A percentile compares a stretch with the other conserved stretches of the same genome.
Evolutionary conservation across 1,140 invertebrate species (phyloP).

Genomic region (honey bee (Apis mellifera)): DNA sequence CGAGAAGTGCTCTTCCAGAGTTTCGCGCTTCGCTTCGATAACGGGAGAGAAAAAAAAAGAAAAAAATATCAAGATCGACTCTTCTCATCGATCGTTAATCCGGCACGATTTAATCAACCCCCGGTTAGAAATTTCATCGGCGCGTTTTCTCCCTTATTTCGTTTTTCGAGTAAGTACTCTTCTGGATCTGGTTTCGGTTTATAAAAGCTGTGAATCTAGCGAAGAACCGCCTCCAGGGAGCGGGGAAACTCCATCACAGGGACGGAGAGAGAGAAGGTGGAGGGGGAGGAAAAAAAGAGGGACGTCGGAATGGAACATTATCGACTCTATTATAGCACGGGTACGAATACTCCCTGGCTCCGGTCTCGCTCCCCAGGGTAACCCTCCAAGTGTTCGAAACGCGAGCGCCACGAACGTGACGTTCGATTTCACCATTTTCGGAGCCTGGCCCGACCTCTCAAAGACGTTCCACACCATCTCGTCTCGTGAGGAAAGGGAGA

Average conservation of each 20-base stretch:
- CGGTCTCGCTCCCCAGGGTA: neutral
- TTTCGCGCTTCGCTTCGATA: neutral
- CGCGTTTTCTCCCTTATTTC: neutral
- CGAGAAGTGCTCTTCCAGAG: neutral
- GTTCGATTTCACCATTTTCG: constrained; percentile 10
- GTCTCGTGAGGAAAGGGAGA: too few species aligned
- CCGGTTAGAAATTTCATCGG: neutral
- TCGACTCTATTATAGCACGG: constrained; percentile 34
- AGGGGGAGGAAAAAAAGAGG: neutral
- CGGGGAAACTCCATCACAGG: constrained; percentile 5
- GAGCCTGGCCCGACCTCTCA: neutral
- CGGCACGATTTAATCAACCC: constrained; percentile 4
- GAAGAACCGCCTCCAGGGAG: neutral
- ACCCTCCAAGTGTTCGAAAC: constrained; percentile 12
- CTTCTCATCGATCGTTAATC: neutral
- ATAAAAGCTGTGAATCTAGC: neutral
- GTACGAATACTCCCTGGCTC: neutral
- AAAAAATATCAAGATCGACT: neutral
- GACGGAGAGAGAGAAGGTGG: neutral
- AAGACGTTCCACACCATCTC: too few species aligned
- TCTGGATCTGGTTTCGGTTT: constrained; percentile 4
- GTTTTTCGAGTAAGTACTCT: neutral
- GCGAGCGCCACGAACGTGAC: constrained; percentile 9
- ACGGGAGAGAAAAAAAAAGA: neutral
- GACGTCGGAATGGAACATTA: constrained; percentile 12